Percentiles rank a stretch among this genome's conserved stretches.
phyloP scores from a whole-genome alignment of 2,113 vertebrate genomes.

The Colinus virginianus region DNA sequence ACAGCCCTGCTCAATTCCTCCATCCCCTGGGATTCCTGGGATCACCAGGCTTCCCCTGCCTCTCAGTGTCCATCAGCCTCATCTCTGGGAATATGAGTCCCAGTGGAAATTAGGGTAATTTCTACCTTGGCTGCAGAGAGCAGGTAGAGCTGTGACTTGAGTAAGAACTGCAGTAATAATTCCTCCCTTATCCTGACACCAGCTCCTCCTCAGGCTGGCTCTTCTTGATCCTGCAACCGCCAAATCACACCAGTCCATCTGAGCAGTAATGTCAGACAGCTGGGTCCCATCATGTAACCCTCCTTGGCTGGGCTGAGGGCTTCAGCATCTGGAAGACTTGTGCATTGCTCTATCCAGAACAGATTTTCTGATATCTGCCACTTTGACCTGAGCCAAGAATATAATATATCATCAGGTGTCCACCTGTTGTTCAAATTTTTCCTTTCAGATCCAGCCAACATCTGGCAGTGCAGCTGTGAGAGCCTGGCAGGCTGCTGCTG shows the following conservation, averaged over 20 bases:
- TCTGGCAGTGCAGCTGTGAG: not conserved
- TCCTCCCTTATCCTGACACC: not conserved
- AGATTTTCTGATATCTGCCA: not conserved
- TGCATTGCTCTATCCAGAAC: not conserved
- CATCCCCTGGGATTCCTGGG: not conserved
- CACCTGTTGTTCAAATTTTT: not conserved
- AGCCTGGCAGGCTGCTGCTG: not conserved
- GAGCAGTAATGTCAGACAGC: not conserved
- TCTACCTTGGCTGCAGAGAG: not conserved
- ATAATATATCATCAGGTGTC: not conserved
- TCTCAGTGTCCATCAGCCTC: not conserved
- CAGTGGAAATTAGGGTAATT: fast-evolving
- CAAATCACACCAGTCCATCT: not conserved
- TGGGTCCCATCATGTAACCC: fast-evolving
- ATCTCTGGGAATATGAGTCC: not conserved
- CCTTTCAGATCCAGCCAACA: fast-evolving
- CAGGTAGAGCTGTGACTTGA: not conserved
- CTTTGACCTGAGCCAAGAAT: not conserved
- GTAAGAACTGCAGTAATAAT: fast-evolving
- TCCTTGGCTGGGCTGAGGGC: fast-evolving
- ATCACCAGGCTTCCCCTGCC: not conserved
- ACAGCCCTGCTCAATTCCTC: not conserved
- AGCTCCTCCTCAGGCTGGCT: not conserved
- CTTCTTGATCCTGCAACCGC: not conserved
- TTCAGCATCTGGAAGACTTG: not conserved